Evolutionary conservation across 2,888 invertebrate genomes (phyloP), one percentile per base, ranked within the genome.

Genomic region (Lingula anatina): DNA sequence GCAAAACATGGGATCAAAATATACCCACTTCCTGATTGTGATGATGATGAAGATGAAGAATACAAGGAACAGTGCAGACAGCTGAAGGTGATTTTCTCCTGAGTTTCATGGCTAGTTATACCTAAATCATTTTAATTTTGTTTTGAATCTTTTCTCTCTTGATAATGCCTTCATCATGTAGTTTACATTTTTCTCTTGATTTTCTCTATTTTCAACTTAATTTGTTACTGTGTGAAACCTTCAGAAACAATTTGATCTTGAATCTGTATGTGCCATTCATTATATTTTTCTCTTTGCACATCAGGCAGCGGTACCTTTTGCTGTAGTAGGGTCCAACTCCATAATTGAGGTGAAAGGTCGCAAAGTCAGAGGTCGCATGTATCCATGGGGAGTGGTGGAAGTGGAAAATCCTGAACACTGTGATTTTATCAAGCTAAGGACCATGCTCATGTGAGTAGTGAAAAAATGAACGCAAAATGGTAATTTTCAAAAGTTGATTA

Each of bases 301-400:
- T 1, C 61, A 79, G 78, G 90, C 87, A 73, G 93, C 95, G 5
- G 91, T 97, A 28, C 96, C 96, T 51, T 97, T 96, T 81, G 96
- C 96, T 38, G 95, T 96, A n/a, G 94, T 95, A 76, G 95, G 96
- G 52, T 90, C 94, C 46, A 92, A 90, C 73, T 87, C 89, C 2
- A 79, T 88, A 53, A 82, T 96, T 57, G 96, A 96, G 79, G 92
- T 94, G 24, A 87, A 90, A 70, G 94, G 94, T 40, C 84, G 89
- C 47, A 89, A 91, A 78, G 93, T 96, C 54, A 83, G 95, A 50
- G 97, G 96, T 25, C 85, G 96, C 2, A 83, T 92, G 52, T 97
- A 96, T 81, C 95, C 96, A 0, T 97, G 96, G 96, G 96, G 96
- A 36, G 94, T 96, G 1, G 94, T 96, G 7, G 96, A 96, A 80